Conservation (phyloP, 2,888 invertebrate species). For the Horisme vitalbata region DNA sequence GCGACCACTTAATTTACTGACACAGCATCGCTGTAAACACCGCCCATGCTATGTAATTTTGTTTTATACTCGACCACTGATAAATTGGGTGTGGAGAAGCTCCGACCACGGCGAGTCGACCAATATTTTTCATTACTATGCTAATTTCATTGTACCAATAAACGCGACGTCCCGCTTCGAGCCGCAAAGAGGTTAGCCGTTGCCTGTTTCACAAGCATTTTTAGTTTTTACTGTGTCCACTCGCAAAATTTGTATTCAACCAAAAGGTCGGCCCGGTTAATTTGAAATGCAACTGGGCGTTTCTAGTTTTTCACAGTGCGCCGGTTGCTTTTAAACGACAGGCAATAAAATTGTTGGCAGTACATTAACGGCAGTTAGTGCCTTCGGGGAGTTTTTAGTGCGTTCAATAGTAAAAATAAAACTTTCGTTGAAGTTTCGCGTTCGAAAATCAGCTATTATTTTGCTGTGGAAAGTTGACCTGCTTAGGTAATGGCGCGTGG, state of each 20-base stretch:
- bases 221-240: slow-evolving; percentile 61
- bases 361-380: slow-evolving; percentile 42
- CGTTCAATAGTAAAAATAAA: slow-evolving; percentile 37
- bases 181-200: slow-evolving; percentile 74
- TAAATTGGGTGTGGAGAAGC: slow-evolving; percentile 58
- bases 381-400: slow-evolving; percentile 40
- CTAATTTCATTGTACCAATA: slow-evolving; percentile 80
- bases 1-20: slow-evolving; percentile 46
- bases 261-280: slow-evolving; percentile 66
- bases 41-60: slow-evolving; percentile 48
- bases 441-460: slow-evolving; percentile 24
- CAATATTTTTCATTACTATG: slow-evolving; percentile 82
- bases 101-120: slow-evolving; percentile 50
- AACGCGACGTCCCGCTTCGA: slow-evolving; percentile 60
- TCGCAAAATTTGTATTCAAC: slow-evolving; percentile 72
- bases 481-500: slow-evolving; percentile 15
- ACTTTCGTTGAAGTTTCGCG: slow-evolving; percentile 19
- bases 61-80: slow-evolving; percentile 55
- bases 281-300: slow-evolving; percentile 73
- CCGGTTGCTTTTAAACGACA: slow-evolving; percentile 48
- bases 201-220: slow-evolving; percentile 46
- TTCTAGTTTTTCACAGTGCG: slow-evolving; percentile 56
- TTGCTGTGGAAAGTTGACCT: slow-evolving; percentile 18
- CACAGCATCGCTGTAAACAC: slow-evolving; percentile 38
- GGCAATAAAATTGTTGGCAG: slow-evolving; percentile 47